phyloP scores from a whole-genome alignment of 2,888 invertebrate species.

The Agrochola circellaris region DNA sequence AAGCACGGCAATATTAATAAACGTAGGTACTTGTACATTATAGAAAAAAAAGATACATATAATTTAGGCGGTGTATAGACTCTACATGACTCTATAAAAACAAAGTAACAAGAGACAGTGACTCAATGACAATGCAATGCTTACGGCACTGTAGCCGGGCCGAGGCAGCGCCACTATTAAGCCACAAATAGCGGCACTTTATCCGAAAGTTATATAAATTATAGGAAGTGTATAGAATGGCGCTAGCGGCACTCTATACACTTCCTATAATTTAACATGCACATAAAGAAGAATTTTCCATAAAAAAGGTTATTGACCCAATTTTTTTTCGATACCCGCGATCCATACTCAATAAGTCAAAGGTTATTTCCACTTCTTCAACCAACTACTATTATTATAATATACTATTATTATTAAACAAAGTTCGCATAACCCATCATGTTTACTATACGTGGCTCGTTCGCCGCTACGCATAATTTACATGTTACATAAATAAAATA shows the following conservation, averaged over 20 bases:
- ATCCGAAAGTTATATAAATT: too few species aligned
- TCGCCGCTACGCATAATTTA: slow-evolving; percentile 25
- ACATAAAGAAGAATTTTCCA: neutral
- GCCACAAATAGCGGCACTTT: too few species aligned
- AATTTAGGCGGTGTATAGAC: too few species aligned
- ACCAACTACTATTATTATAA: neutral
- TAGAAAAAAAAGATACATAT: too few species aligned
- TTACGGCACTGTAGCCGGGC: too few species aligned
- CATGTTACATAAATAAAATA: slow-evolving; percentile 41
- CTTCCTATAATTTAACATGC: neutral
- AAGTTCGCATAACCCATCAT: slow-evolving; percentile 20
- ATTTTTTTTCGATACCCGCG: neutral
- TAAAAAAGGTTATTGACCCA: neutral
- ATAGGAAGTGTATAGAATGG: too few species aligned
- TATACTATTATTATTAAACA: neutral
- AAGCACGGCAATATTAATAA: neutral
- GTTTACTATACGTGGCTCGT: slow-evolving; percentile 29
- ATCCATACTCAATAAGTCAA: neutral
- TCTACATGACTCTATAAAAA: too few species aligned
- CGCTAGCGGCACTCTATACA: too few species aligned
- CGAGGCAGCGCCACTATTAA: too few species aligned
- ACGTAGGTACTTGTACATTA: neutral
- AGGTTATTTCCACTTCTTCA: neutral
- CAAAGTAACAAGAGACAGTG: too few species aligned
- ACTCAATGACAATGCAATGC: too few species aligned